A percentile compares a stretch with the other conserved stretches of the same genome.
Conservation (phyloP, 2,888 invertebrate species). For the Hypsopygia costalis region DNA sequence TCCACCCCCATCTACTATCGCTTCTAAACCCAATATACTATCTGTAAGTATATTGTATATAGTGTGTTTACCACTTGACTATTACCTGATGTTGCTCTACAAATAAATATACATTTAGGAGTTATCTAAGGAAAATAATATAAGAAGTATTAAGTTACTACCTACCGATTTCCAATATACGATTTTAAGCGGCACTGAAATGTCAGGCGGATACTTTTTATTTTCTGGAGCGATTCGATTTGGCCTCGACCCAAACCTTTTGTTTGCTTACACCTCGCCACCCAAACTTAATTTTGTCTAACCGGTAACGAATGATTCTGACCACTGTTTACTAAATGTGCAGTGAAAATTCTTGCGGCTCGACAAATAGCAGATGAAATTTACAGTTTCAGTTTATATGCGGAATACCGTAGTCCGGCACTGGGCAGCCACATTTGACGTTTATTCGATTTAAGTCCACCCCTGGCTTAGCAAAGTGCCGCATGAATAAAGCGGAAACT, state of each 20-base stretch:
- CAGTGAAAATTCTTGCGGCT: slow-evolving; percentile 2
- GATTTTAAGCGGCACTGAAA: background rate
- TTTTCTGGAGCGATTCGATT: slow-evolving; percentile 2
- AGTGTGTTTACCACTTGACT: too few species aligned
- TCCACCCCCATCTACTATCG: too few species aligned
- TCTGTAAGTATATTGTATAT: too few species aligned
- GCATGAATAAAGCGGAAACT: slow-evolving; percentile 56
- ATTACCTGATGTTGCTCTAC: too few species aligned
- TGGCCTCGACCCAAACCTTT: slow-evolving; percentile 6
- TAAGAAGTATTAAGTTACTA: background rate
- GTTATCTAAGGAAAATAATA: too few species aligned
- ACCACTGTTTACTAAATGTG: slow-evolving; percentile 7
- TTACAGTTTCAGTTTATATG: slow-evolving; percentile 44
- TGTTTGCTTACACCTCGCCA: slow-evolving; percentile 6
- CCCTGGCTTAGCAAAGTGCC: slow-evolving; percentile 47
- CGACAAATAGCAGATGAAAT: slow-evolving; percentile 47
- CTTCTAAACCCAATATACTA: too few species aligned
- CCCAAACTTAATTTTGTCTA: slow-evolving; percentile 11
- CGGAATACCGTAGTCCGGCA: slow-evolving; percentile 24
- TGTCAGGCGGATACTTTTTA: background rate
- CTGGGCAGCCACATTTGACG: slow-evolving; percentile 51
- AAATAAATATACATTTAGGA: too few species aligned
- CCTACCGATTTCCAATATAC: background rate
- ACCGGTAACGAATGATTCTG: slow-evolving; percentile 7
- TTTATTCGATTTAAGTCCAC: slow-evolving; percentile 66